Evolutionary conservation across 2,113 vertebrate genomes (phyloP), one percentile per base, ranked within the genome.

Genomic region (Eurypyga helias): DNA sequence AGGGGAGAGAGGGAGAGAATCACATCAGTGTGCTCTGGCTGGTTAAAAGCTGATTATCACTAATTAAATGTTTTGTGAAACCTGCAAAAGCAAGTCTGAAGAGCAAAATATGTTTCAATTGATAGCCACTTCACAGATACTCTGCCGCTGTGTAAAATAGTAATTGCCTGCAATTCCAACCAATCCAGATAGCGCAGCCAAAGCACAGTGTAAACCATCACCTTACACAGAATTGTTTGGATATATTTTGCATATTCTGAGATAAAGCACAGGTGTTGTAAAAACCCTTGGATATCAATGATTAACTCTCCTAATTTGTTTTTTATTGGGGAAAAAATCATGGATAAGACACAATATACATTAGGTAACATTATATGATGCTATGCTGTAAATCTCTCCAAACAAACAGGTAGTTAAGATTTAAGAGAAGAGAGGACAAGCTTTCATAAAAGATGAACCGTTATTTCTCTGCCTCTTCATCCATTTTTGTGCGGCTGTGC

Each of bases 11-110:
- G 58, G 64, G 43, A 86, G 62, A 90, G 89, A 93, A 89, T 62
- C 81, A 38, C 96, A 94, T 80, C 89, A 79, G 89, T 43, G 38
- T 90, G 89, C 84, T 92, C 83, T 89, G 92, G 61, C 90, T 97
- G 86, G 61, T 87, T 93, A 89, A 89, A 95, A 91, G 86, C 96
- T 76, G 91, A 95, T 94, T 97, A 91, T 87, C 77, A 3, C 91
- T 93, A 97, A 96, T 96, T 95, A 97, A 96, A 91, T 91, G 86
- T 85, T 96, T 97, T 89, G 93, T 89, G 83, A 91, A 95, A 97
- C 62, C 70, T 81, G 87, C n/a, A 93, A 89, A 89, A 85, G 72
- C 70, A 67, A 75, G 60, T 64, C 67, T 76, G 90, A 91, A 90
- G 86, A 95, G 81, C 51, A 65, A 90, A 93, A 93, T 91, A 82